A percentile compares a stretch with the other conserved stretches of the same genome.
Conservation (phyloP, 2,113 vertebrate species). For the Toxotes jaculatrix region DNA sequence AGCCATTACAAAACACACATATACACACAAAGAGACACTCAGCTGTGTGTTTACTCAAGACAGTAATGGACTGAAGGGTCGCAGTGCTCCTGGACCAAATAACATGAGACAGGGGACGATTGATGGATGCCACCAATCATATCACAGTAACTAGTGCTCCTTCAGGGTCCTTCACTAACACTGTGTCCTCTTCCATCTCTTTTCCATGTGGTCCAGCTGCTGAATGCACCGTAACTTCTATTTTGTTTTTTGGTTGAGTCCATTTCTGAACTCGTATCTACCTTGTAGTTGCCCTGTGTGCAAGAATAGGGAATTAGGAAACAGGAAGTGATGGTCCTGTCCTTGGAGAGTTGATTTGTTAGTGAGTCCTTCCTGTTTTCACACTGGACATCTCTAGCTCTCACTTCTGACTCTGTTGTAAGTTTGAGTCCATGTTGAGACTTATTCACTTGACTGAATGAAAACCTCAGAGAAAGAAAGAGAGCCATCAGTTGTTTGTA, state of each 20-base stretch:
- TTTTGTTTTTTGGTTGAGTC: neutral
- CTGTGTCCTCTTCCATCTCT: neutral
- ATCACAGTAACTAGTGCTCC: neutral
- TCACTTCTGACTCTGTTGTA: constrained; percentile 60
- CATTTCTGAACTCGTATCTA: neutral
- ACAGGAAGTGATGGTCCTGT: constrained; percentile 65
- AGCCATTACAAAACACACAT: constrained; percentile 10
- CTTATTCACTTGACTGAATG: no score
- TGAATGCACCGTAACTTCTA: rapidly evolving
- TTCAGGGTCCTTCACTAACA: neutral
- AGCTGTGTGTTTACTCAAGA: neutral
- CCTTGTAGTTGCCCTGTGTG: neutral
- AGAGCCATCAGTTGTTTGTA: no score
- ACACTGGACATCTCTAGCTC: constrained; percentile 48
- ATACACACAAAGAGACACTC: neutral
- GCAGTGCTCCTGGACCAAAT: neutral
- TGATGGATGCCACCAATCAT: neutral
- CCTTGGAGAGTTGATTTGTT: constrained; percentile 49
- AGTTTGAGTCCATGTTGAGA: no score
- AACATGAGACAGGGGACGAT: neutral
- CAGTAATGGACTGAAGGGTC: neutral
- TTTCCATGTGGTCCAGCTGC: neutral
- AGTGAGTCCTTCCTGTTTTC: constrained; percentile 72
- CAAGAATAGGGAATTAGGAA: constrained; percentile 70
- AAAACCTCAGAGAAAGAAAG: no score